Conservation (phyloP, 1,140 invertebrate genomes). For the Tetranychus cinnabarinus region DNA sequence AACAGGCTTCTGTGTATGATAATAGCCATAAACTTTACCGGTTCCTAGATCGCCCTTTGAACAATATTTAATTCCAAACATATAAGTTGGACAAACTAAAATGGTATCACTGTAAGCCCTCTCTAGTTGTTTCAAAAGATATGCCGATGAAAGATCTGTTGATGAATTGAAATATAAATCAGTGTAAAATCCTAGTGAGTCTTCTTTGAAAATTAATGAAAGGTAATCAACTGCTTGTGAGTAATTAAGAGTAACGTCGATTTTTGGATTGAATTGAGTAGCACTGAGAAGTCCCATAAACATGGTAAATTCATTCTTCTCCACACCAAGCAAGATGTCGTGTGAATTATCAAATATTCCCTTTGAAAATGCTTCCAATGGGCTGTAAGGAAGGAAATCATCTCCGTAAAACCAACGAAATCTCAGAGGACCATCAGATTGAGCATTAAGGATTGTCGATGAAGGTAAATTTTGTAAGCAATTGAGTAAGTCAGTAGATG, state of each 20-base stretch:
- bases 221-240: not conserved
- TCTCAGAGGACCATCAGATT: not conserved
- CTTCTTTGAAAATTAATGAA: not conserved
- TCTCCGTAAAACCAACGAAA: not conserved
- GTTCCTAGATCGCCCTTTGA: not conserved
- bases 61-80: not conserved
- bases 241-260: not conserved
- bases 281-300: not conserved
- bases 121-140: not conserved
- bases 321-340: not conserved
- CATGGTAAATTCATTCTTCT: not conserved
- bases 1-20: not conserved
- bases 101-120: not conserved
- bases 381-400: not conserved
- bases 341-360: not conserved
- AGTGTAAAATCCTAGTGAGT: not conserved
- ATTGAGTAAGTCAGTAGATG: not conserved
- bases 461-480: not conserved
- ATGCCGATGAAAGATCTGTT: not conserved
- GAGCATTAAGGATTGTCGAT: not conserved
- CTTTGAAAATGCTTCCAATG: not conserved
- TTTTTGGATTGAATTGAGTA: not conserved
- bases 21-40: not conserved
- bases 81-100: not conserved
- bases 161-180: not conserved